Conservation (phyloP, 2,113 vertebrate species). For the Gnathonemus longibarbis region DNA sequence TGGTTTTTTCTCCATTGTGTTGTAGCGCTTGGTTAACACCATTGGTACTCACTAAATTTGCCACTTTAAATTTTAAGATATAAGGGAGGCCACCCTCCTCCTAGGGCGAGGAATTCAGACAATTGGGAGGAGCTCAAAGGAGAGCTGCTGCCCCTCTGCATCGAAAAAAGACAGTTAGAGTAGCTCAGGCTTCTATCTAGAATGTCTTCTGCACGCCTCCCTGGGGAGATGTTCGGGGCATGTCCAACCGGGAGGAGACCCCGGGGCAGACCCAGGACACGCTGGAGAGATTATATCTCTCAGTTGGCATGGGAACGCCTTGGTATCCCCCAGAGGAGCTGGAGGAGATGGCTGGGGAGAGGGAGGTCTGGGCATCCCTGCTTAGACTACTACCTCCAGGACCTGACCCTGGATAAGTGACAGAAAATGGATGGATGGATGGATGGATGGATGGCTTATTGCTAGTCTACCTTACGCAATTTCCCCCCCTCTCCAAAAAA, state of each 20-base stretch:
- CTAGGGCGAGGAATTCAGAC: neutral
- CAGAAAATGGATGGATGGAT: neutral
- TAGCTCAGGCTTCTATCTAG: neutral
- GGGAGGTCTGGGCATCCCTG: neutral
- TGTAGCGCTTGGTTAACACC: neutral
- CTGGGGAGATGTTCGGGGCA: neutral
- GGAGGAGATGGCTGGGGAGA: neutral
- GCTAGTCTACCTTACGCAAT: neutral
- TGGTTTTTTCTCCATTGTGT: neutral
- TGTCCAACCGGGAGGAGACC: neutral
- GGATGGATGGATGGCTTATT: neutral
- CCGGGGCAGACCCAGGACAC: neutral
- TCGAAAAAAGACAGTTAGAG: neutral
- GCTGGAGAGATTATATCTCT: neutral
- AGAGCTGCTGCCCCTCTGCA: neutral
- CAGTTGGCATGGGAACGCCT: neutral
- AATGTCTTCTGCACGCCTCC: neutral
- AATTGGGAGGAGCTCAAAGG: neutral
- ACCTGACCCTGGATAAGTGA: too few relatives aligned
- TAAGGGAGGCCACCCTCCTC: neutral
- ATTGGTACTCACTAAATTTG: neutral
- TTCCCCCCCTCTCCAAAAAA: neutral
- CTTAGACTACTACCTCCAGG: too few relatives aligned
- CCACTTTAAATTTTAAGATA: neutral
- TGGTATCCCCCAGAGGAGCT: neutral